Conservation (phyloP, 2,797 vertebrate genomes). For the Darevskia mixta region DNA sequence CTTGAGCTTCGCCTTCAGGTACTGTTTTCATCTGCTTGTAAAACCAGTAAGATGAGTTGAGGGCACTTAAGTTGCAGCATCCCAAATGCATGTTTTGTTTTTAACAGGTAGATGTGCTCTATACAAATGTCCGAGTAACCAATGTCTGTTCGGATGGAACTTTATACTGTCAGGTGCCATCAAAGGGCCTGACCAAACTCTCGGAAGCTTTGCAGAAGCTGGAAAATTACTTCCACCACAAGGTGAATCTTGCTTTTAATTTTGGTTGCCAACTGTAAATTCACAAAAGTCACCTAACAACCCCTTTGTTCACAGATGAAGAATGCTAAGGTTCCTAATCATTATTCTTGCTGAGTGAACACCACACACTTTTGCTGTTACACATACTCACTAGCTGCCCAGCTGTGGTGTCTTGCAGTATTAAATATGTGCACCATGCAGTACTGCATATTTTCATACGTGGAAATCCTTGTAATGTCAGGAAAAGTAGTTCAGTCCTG, state of each 20-base stretch:
- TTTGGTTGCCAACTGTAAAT: neutral
- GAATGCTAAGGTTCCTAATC: neutral
- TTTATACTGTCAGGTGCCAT: constrained; percentile 91
- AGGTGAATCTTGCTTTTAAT: constrained; percentile 75
- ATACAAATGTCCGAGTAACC: constrained; percentile 87
- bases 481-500: neutral
- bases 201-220: constrained; percentile 83
- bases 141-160: constrained; percentile 89
- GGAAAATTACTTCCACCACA: constrained; percentile 85
- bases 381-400: neutral
- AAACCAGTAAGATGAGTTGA: neutral
- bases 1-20: constrained; percentile 90
- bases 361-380: neutral
- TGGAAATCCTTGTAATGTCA: neutral
- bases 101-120: constrained; percentile 83
- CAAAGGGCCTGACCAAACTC: constrained; percentile 86
- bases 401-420: neutral
- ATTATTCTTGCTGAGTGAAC: neutral
- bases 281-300: neutral
- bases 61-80: neutral
- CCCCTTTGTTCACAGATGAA: neutral
- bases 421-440: neutral
- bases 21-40: constrained; percentile 17
- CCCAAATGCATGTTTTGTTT: neutral
- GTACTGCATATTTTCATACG: neutral